Conservation (phyloP, 2,797 vertebrate genomes). For the Oreortyx pictus region DNA sequence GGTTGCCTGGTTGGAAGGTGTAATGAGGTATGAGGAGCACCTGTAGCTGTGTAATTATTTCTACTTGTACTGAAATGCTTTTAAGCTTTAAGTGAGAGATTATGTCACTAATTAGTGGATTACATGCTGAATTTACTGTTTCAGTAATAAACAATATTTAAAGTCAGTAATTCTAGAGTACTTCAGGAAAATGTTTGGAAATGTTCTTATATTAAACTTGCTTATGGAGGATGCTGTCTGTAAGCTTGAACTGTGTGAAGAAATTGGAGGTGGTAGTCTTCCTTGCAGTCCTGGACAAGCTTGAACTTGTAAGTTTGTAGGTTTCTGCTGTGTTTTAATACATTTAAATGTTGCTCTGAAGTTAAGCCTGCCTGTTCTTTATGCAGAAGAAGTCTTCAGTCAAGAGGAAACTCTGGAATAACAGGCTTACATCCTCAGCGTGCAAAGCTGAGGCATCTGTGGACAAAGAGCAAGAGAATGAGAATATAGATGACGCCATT, state of each 20-base stretch:
- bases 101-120: fast-evolving
- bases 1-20: slow-evolving; percentile 83
- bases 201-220: not conserved
- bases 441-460: slow-evolving; percentile 80
- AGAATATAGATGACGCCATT: slow-evolving; percentile 69
- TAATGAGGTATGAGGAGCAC: slow-evolving; percentile 82
- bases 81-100: not conserved
- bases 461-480: slow-evolving; percentile 81
- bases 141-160: not conserved
- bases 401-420: slow-evolving; percentile 87
- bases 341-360: not conserved
- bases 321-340: not conserved
- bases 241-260: not conserved
- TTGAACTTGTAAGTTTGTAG: not conserved
- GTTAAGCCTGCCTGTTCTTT: not conserved
- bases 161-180: not conserved
- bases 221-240: not conserved
- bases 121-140: not conserved
- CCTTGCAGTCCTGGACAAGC: not conserved
- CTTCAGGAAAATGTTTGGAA: not conserved
- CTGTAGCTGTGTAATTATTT: not conserved
- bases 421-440: slow-evolving; percentile 83
- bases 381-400: slow-evolving; percentile 72
- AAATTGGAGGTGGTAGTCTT: not conserved
- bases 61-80: not conserved